Base-by-base conservation (phyloP, 1,140 invertebrate species). In the Olivierus martensii region DNA sequence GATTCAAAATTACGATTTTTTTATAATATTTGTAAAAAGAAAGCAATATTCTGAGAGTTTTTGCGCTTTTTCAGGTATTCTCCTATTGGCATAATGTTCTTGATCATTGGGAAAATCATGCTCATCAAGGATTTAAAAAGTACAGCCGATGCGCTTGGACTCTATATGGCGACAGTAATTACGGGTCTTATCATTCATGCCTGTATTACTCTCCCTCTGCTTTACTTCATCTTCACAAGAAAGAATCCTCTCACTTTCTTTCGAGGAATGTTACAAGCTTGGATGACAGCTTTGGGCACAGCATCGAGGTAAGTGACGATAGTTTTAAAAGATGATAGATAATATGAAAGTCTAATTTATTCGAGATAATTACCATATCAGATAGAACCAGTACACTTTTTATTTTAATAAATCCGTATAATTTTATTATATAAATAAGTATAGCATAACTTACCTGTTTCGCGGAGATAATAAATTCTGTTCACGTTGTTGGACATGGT, bases 1-100 rank as follows among this genome's bases (percentile, higher is more conserved):
- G n/a, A n/a, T n/a, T n/a, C n/a, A n/a, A n/a, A n/a, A n/a, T n/a
- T n/a, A n/a, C n/a, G n/a, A n/a, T n/a, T n/a, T n/a, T n/a, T n/a
- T n/a, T n/a, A n/a, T n/a, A n/a, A n/a, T n/a, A n/a, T n/a, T n/a
- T n/a, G n/a, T n/a, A n/a, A n/a, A n/a, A n/a, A n/a, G n/a, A n/a
- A n/a, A n/a, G n/a, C n/a, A n/a, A n/a, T n/a, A n/a, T n/a, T n/a
- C n/a, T n/a, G n/a, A n/a, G n/a, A n/a, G n/a, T n/a, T n/a, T n/a
- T n/a, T n/a, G n/a, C n/a, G n/a, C n/a, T 55, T 19, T 14, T 17
- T 9, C 59, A 75, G 76, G 74, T 79, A 78, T 62, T 80, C 77
- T 34, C 78, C 78, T 7, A 62, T 80, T 53, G 78, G 77, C 41
- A 79, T 79, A 51, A 68, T 72, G 49, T 79, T 75, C 56, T 65